Evolutionary conservation across 2,113 vertebrate species (phyloP), one percentile per base, ranked within the genome.

Genomic region (Pollachius pollachius): DNA sequence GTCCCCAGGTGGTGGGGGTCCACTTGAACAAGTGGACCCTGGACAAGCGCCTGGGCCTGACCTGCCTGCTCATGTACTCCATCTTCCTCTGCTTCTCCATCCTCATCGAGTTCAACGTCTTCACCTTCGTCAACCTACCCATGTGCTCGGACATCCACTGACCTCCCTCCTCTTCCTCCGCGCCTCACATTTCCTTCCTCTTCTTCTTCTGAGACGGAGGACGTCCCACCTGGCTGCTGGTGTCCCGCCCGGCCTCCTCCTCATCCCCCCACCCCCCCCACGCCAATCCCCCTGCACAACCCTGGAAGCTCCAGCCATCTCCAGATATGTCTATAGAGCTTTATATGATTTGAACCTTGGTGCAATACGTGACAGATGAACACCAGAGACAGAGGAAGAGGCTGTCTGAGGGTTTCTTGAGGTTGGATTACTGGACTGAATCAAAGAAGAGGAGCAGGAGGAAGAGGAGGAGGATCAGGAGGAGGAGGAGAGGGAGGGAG

Each of bases 51-150:
- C 93, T 98, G 71, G 96, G 96, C 48, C 77, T 93, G n/a, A 90
- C 87, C 78, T 96, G 95, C 84, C 90, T 98, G 73, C 80, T 94
- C 83, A 74, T 95, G 71, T 98, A 98, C 0, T 93, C 95, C 73
- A 84, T 97, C 89, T 98, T 98, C 82, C 90, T 98, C 64, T 96
- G 93, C 90, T 93, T 98, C 92, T 98, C 96, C 90, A 91, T 98
- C 89, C 94, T 98, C 90, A 98, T 96, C 13, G 96, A 98, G 77
- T 98, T 98, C 92, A 98, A 98, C 64, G 94, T 98, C 80, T 98
- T 98, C 92, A 95, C 94, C 34, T 98, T 98, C 56, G 96, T 98
- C 93, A 98, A 98, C 92, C 93, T 98, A 82, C 96, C 96, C 0
- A 98, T 95, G 95, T 98, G 96, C 73, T 90, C 92, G 77, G 94